These are phyloP conservation scores for Podarcis lilfordi DNA, from an alignment of 2,797 vertebrate species.

Conservation along the genomic window DNA sequence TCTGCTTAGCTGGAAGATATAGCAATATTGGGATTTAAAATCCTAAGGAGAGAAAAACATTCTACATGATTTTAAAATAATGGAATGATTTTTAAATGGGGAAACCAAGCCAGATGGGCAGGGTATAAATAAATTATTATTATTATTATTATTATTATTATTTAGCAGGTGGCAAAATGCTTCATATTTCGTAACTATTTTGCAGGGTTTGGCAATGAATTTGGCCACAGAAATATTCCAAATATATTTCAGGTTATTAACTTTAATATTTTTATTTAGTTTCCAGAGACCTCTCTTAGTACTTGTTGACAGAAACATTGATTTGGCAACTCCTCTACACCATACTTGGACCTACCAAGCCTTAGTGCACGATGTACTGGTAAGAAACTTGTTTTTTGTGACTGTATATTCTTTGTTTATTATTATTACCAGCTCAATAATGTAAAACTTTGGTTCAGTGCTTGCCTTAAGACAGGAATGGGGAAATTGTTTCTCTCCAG, in stretches of 20 bases:
- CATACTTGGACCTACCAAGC: constrained; percentile 99
- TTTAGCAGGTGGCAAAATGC: neutral
- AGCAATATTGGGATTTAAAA: constrained; percentile 1
- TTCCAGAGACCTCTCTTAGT: constrained; percentile 97
- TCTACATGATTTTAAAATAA: neutral
- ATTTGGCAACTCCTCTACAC: constrained; percentile 97
- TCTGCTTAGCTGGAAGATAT: neutral
- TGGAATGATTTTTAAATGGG: no score
- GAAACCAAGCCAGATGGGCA: neutral
- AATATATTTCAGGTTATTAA: constrained; percentile 53
- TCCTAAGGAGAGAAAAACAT: neutral
- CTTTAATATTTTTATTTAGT: constrained; percentile 76
- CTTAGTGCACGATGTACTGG: constrained; percentile 97
- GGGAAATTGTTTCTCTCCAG: no score
- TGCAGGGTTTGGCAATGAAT: neutral
- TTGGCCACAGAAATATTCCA: constrained; percentile 32
- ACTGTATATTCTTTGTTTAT: constrained; percentile 17
- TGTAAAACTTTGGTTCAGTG: constrained; percentile 17
- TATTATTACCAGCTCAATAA: constrained; percentile 22
- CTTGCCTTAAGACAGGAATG: neutral
- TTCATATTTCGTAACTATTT: neutral
- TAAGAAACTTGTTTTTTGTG: constrained; percentile 78
- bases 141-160: no score
- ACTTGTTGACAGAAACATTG: constrained; percentile 94
- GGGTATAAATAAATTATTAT: neutral